Conservation (phyloP, 1,140 invertebrate species). For the Harpegnathos saltator region DNA sequence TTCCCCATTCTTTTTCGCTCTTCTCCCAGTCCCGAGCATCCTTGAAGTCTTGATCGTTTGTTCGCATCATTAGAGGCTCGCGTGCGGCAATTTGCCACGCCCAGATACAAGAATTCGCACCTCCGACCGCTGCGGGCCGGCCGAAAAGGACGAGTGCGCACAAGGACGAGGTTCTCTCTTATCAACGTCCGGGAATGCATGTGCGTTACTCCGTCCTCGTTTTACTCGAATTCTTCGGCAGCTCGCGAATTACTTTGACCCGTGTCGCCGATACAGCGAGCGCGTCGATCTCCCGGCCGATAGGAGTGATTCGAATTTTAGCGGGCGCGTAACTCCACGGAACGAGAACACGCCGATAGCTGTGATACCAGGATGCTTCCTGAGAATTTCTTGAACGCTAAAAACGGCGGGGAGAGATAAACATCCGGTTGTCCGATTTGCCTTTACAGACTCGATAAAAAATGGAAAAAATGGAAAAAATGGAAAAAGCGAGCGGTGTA, state of each 20-base stretch:
- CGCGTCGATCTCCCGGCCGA: no score
- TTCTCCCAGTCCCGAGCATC: conserved; percentile 56
- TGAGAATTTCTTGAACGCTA: no score
- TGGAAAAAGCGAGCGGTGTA: no score
- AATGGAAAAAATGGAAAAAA: no score
- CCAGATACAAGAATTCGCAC: conserved; percentile 81
- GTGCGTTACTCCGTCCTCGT: background rate
- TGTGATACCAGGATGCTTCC: no score
- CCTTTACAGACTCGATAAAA: no score
- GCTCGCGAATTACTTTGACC: conserved; percentile 28
- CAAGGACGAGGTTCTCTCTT: conserved; percentile 65
- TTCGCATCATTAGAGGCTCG: conserved; percentile 79
- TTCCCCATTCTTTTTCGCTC: background rate
- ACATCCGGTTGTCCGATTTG: no score
- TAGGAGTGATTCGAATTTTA: no score
- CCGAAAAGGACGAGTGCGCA: conserved; percentile 48
- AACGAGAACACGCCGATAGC: no score
- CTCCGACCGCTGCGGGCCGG: conserved; percentile 69
- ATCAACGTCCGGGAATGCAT: conserved; percentile 65
- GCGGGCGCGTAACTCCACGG: no score
- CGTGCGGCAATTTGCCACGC: conserved; percentile 84
- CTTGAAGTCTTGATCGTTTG: conserved; percentile 72
- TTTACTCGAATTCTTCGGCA: conserved; percentile 19
- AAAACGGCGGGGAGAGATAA: no score
- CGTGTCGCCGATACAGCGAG: background rate